phyloP scores from a whole-genome alignment of 2,888 invertebrate species.

The Ophion slaviceki region DNA sequence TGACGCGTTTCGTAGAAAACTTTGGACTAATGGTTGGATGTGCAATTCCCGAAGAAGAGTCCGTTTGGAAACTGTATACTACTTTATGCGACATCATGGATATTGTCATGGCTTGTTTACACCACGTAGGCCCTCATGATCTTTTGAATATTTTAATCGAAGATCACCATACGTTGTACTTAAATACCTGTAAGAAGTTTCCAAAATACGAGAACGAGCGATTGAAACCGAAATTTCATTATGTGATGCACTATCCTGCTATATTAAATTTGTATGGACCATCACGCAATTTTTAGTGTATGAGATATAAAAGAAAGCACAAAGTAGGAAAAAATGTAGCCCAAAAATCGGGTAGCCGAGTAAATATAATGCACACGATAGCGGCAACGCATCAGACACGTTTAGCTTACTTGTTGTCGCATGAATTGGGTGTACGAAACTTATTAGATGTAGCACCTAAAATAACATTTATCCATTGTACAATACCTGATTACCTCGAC shows the following conservation, averaged over 20 bases:
- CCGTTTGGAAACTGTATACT: conserved; percentile 59
- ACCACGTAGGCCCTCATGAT: conserved; percentile 34
- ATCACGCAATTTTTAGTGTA: conserved; percentile 49
- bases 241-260: conserved; percentile 45
- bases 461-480: conserved; percentile 16
- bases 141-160: conserved; percentile 45
- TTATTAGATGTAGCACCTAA: conserved; percentile 14
- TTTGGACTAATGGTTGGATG: conserved; percentile 50
- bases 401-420: conserved; percentile 35
- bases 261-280: conserved; percentile 23
- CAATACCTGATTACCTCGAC: conserved; percentile 5
- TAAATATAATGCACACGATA: conserved; percentile 47
- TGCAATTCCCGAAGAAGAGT: conserved; percentile 49
- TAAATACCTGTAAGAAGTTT: conserved; percentile 33
- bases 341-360: conserved; percentile 27
- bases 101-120: conserved; percentile 41
- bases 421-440: conserved; percentile 2
- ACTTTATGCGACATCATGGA: conserved; percentile 53
- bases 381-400: conserved; percentile 45
- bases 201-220: conserved; percentile 18
- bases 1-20: conserved; percentile 53
- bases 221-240: conserved; percentile 53
- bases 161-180: conserved; percentile 53
- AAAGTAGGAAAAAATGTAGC: conserved; percentile 41
- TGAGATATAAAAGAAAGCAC: conserved; percentile 58